Evolutionary conservation across 35 echinoderm and acorn worm species (phyloP), one percentile per base, ranked within the genome.

Genomic region (Eucidaris tribuloides): DNA sequence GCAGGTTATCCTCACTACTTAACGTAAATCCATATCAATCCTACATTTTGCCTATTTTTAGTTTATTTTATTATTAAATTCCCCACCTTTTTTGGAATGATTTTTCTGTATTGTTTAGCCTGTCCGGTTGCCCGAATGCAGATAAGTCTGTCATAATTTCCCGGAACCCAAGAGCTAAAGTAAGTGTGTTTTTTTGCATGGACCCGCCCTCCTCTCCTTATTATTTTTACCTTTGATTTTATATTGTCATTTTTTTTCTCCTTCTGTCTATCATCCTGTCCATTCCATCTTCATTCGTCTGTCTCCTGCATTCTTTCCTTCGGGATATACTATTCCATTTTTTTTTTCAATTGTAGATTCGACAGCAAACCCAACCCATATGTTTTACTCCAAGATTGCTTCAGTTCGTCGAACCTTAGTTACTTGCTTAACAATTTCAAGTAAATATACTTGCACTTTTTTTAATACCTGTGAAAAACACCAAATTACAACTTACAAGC

Each of bases 91-190:
- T 77, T 37, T 77, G 71, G 43, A 46, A 43, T 77, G 71, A 40
- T 77, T 24, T 77, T 37, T 43, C 43, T 40, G 7, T 32, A 24
- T 43, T 77, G 71, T 77, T 34, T 80, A 97, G 94, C 68, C 83
- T 97, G 57, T 97, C 94, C 38, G 94, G 94, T 77, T 97, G 94
- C 64, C 94, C 94, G 59, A 97, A 87, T 40, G 94, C 94, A 35
- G 94, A 97, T 68, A 97, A 97, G 62, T 92, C 89, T 33, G 61
- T 76, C 42, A 84, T 97, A 35, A 78, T 97, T n/a, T 4, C 94
- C 92, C 68, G 84, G 81, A 52, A 81, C 82, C 20, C 94, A 97
- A 45, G 94, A 97, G 36, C 58, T 97, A 66, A 92, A 85, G 94
- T 97, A 83, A 97, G 89, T 90, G 60, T 58, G 4, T 13, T 27